These are phyloP conservation scores for Rhinophrynus dorsalis DNA, from an alignment of 2,797 vertebrate species.

Conservation along the genomic window DNA sequence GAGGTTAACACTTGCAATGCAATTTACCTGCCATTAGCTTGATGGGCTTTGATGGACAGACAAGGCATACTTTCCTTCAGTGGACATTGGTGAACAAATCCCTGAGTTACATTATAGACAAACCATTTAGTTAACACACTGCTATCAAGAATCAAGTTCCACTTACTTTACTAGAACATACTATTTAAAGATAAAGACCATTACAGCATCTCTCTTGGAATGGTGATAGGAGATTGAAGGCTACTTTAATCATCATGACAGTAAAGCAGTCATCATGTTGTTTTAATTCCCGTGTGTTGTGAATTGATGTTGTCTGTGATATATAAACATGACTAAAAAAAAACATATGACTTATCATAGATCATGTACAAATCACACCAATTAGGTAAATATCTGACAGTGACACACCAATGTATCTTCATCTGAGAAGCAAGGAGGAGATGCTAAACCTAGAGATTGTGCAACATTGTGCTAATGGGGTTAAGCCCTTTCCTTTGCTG, in stretches of 20 bases:
- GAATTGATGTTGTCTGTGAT: conserved; percentile 1
- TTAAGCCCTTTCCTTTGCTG: not conserved
- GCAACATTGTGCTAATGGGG: not conserved
- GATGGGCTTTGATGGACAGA: too few relatives aligned
- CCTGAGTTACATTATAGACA: too few relatives aligned
- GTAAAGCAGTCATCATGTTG: not conserved
- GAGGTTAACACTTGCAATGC: too few relatives aligned
- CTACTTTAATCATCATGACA: conserved; percentile 9
- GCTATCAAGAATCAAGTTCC: too few relatives aligned
- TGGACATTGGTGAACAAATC: too few relatives aligned
- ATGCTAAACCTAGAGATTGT: not conserved
- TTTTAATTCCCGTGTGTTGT: not conserved
- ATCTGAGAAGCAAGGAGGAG: not conserved
- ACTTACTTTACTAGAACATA: too few relatives aligned
- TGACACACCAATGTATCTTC: not conserved
- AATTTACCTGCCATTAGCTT: too few relatives aligned
- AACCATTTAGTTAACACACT: too few relatives aligned
- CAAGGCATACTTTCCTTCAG: too few relatives aligned
- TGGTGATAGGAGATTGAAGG: not conserved
- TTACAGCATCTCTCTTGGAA: not conserved
- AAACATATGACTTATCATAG: not conserved
- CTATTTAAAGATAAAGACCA: not conserved
- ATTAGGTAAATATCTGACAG: not conserved
- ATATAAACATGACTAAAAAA: not conserved
- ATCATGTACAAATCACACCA: conserved; percentile 11